phyloP scores from a whole-genome alignment of 2,888 invertebrate genomes.

The Chaetogeoica ovagalla region DNA sequence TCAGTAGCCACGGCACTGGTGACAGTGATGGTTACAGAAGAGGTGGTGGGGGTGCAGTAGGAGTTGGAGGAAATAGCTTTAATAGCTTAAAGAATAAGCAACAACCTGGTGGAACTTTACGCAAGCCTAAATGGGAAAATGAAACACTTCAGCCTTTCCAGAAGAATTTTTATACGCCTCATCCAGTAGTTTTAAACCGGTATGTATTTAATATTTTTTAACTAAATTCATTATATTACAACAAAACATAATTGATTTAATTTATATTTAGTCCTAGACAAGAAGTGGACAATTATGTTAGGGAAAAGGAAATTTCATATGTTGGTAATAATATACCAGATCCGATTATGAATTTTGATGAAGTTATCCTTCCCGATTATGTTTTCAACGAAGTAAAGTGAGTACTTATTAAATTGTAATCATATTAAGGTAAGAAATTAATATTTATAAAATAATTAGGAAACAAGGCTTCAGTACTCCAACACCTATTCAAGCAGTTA shows the following conservation, averaged over 20 bases:
- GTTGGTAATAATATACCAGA: slow-evolving; percentile 81
- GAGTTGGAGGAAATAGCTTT: slow-evolving; percentile 57
- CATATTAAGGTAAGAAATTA: background rate
- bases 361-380: slow-evolving; percentile 83
- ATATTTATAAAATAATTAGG: slow-evolving; percentile 60
- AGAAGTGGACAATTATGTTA: slow-evolving; percentile 78
- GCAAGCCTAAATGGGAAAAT: slow-evolving; percentile 88
- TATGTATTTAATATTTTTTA: slow-evolving; percentile 49
- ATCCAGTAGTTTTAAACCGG: slow-evolving; percentile 68
- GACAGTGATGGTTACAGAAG: slow-evolving; percentile 55
- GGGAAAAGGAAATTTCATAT: slow-evolving; percentile 82
- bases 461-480: slow-evolving; percentile 85
- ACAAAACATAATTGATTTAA: slow-evolving; percentile 25
- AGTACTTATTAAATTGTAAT: slow-evolving; percentile 52
- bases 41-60: slow-evolving; percentile 58
- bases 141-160: slow-evolving; percentile 80
- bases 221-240: background rate
- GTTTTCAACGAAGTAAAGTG: slow-evolving; percentile 69
- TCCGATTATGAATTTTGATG: slow-evolving; percentile 87
- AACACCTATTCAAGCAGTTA: slow-evolving; percentile 92
- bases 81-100: slow-evolving; percentile 55
- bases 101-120: slow-evolving; percentile 64
- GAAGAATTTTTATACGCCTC: slow-evolving; percentile 91
- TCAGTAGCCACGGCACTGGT: slow-evolving; percentile 55
- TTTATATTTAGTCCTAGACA: slow-evolving; percentile 61